phyloP scores from a whole-genome alignment of 2,113 vertebrate species.

The Tachysurus fulvidraco region DNA sequence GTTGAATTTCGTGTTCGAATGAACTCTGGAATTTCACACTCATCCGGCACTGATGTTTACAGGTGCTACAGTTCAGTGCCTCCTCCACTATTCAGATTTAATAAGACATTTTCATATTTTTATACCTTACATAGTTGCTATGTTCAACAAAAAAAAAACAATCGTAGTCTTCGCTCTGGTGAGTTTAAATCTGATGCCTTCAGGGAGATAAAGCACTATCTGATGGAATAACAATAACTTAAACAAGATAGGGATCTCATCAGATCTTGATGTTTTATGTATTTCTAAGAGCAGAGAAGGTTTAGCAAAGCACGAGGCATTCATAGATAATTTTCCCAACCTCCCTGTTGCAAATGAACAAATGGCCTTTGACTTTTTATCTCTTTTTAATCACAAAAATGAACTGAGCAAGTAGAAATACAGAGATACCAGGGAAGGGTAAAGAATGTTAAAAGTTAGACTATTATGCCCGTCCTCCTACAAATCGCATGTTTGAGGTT shows the following conservation, averaged over 20 bases:
- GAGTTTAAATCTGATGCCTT: background rate
- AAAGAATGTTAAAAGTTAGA: background rate
- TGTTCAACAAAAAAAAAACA: conserved; percentile 26
- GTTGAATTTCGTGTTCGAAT: background rate
- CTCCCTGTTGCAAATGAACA: background rate
- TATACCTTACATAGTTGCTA: conserved; percentile 26
- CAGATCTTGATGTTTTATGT: conserved; percentile 36
- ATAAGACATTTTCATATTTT: conserved; percentile 20
- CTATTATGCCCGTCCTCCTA: background rate
- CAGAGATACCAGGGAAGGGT: conserved; percentile 4
- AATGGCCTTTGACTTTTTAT: conserved; percentile 28
- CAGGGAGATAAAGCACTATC: conserved; percentile 5
- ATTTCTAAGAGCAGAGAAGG: conserved; percentile 1
- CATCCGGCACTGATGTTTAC: conserved; percentile 5
- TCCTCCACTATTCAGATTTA: conserved; percentile 30
- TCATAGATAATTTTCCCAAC: background rate
- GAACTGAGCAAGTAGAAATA: conserved; percentile 12
- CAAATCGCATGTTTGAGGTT: conserved; percentile 22
- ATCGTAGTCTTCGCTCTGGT: background rate
- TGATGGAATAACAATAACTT: conserved; percentile 43
- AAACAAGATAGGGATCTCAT: conserved; percentile 36
- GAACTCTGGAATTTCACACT: background rate
- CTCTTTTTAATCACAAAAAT: conserved; percentile 38
- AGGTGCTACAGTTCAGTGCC: conserved; percentile 9
- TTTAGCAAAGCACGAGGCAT: background rate